These are phyloP conservation scores for Chinchilla lanigera DNA, from an alignment of 2,113 vertebrate species.

Conservation along the genomic window DNA sequence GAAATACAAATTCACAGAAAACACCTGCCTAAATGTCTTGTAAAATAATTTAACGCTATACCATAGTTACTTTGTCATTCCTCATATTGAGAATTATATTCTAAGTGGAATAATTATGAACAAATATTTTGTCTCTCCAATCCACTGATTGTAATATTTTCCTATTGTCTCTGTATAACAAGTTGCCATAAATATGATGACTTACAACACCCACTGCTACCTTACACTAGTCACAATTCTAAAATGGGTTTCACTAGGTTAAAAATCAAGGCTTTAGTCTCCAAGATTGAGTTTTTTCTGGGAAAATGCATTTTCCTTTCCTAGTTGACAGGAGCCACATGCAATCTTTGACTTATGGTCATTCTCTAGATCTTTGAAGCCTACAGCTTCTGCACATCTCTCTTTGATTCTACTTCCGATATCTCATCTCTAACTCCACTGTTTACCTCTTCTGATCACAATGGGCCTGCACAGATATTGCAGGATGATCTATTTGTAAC, in stretches of 20 bases:
- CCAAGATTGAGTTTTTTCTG: not conserved
- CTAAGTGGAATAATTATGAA: conserved; percentile 38
- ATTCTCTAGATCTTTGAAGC: not conserved
- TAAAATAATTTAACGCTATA: conserved; percentile 50
- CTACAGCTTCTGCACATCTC: not conserved
- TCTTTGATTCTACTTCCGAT: not conserved
- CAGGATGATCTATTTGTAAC: not conserved
- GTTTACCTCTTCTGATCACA: not conserved
- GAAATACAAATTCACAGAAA: conserved; percentile 68
- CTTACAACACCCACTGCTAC: not conserved
- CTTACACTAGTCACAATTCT: not conserved
- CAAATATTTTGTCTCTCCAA: not conserved
- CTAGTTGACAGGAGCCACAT: not conserved
- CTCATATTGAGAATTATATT: conserved; percentile 1
- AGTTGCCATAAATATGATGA: not conserved
- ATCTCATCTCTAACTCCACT: not conserved
- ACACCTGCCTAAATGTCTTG: conserved; percentile 64
- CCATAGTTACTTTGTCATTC: not conserved
- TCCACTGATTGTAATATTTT: not conserved
- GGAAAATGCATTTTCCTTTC: not conserved
- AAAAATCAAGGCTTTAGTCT: not conserved
- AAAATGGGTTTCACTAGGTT: not conserved
- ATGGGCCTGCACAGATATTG: not conserved
- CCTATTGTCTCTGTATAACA: not conserved
- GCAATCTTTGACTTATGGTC: accelerated